A percentile compares a stretch with the other conserved stretches of the same genome.
Evolutionary conservation across 2,888 invertebrate species (phyloP).

Genomic region (Cosmia trapezina): DNA sequence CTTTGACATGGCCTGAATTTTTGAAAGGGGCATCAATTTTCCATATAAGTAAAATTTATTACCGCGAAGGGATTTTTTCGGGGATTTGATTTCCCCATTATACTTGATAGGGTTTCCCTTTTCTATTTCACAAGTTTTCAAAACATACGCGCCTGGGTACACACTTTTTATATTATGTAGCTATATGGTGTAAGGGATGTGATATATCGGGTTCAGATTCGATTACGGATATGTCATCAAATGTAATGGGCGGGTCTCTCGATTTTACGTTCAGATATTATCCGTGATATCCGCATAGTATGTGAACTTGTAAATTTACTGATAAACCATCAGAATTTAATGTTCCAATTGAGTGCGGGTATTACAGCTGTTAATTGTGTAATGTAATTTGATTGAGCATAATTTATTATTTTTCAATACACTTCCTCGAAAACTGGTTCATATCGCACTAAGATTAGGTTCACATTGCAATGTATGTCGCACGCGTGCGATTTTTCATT

Average conservation of each 20-base stretch:
- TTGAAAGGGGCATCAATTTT: background rate
- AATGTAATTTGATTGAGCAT: background rate
- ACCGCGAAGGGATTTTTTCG: background rate
- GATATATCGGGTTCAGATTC: constrained; percentile 56
- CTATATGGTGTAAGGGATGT: constrained; percentile 21
- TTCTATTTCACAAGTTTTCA: constrained; percentile 7
- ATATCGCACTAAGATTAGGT: too few relatives aligned
- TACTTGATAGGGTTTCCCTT: background rate
- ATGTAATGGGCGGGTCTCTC: constrained; percentile 50
- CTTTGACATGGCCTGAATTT: background rate
- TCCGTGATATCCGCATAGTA: constrained; percentile 26
- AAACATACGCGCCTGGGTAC: background rate
- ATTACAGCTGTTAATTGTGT: constrained; percentile 8
- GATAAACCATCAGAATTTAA: constrained; percentile 39
- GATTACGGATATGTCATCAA: constrained; percentile 62
- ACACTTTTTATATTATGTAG: background rate
- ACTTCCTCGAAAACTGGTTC: too few relatives aligned
- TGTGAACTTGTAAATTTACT: constrained; percentile 47
- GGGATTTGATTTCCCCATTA: background rate
- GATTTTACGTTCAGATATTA: constrained; percentile 56
- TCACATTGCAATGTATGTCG: too few relatives aligned
- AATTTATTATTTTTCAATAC: constrained; percentile 1
- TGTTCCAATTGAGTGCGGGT: constrained; percentile 5
- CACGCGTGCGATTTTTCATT: too few relatives aligned
- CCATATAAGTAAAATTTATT: background rate